A percentile compares a stretch with the other conserved stretches of the same genome.
Conservation (phyloP, 2,797 vertebrate genomes). For the Nyctalus aviator region DNA sequence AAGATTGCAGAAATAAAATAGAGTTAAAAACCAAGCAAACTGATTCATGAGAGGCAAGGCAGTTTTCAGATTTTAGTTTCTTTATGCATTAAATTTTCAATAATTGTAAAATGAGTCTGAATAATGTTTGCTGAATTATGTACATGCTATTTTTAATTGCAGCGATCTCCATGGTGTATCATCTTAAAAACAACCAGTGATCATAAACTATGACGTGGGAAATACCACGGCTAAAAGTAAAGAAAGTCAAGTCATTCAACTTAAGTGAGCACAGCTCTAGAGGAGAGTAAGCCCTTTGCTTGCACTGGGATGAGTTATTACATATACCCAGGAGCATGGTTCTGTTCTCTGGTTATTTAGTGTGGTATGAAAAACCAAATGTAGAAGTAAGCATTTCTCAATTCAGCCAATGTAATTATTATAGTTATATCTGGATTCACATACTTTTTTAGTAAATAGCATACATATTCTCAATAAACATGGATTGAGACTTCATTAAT, state of each 20-base stretch:
- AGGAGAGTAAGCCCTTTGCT: not conserved
- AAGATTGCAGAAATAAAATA: not conserved
- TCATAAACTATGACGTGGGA: not conserved
- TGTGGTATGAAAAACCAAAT: not conserved
- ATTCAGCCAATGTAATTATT: not conserved
- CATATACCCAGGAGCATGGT: not conserved
- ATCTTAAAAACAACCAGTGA: not conserved
- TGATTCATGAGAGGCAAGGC: not conserved
- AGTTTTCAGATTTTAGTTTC: not conserved
- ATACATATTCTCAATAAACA: not conserved
- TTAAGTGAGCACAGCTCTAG: not conserved
- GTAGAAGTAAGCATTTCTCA: conserved; percentile 1
- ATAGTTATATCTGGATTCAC: not conserved
- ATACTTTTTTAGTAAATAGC: not conserved
- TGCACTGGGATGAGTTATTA: not conserved
- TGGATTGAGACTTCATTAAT: not conserved
- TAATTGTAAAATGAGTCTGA: not conserved
- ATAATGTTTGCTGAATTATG: not conserved
- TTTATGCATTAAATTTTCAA: not conserved
- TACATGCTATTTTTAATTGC: not conserved
- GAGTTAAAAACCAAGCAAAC: not conserved
- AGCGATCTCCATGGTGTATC: not conserved
- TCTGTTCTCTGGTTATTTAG: not conserved
- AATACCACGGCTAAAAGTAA: not conserved
- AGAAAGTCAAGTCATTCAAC: not conserved